Base-by-base conservation (phyloP, 2,888 invertebrate genomes). In the Amphipoea oculea region DNA sequence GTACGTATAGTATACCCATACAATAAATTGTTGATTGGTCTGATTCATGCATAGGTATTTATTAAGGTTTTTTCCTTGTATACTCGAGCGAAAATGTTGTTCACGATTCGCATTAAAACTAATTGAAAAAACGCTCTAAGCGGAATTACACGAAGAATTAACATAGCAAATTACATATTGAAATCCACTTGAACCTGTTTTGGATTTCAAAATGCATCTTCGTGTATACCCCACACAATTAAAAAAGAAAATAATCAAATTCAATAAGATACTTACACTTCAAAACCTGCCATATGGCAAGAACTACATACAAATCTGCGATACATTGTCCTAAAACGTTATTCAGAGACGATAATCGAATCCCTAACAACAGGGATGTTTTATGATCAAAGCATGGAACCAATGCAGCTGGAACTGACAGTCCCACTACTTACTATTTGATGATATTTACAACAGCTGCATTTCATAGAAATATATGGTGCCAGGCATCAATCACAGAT, bases 361-460 rank as follows among this genome's bases (percentile, higher is more conserved):
- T 66, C 71, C 79, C 74, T 81, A 75, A 68, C 70, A 78, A 76
- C 65, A 76, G 69, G 54, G 73, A 67, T n/a, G 29, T 36, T 4
- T 9, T 54, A 71, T 79, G 88, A 83, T 80, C 84, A 80, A 85
- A 89, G 75, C 62, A 63, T 73, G 81, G 79, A 54, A 78, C 79
- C 81, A 77, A 78, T 76, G 82, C 86, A 83, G 81, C 36, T 54
- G 51, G 80, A 79, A 87, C 81, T 65, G 71, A 68, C 51, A 74
- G 76, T 77, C 76, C 84, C 88, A 75, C 71, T 83, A 79, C 76
- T 78, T 54, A 78, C 77, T 88, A 86, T 80, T 83, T 79, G 89
- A 88, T 84, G 88, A 88, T 89, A 84, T 89, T 77, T 83, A 88
- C 88, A 89, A 85, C 54, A 73, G 73, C 88, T 78, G 88, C 77